Conservation (phyloP, 1,140 invertebrate genomes). For the Drosophila repletoides region DNA sequence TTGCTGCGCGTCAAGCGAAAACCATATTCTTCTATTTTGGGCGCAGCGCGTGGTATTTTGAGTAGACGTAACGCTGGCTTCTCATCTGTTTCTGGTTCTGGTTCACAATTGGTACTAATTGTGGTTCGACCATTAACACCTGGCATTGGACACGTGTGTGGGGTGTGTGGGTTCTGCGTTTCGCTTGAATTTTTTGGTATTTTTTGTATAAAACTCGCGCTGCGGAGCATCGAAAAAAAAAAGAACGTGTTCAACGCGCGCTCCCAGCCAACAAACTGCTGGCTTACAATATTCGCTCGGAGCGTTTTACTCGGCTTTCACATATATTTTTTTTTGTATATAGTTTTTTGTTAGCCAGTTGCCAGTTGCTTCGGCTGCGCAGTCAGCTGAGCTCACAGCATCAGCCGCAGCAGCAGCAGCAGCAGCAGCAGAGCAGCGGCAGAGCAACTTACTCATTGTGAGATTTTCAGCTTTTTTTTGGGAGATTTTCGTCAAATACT, state of each 20-base stretch:
- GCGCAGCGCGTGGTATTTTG: conserved; percentile 70
- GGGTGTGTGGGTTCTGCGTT: too few species aligned
- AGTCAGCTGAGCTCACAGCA: conserved; percentile 38
- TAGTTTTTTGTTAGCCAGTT: conserved; percentile 8
- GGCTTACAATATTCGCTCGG: conserved; percentile 36
- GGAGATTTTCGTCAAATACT: conserved; percentile 16
- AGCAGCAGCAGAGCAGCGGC: neutral
- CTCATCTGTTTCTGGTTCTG: too few species aligned
- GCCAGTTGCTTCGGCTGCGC: neutral
- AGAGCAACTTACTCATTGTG: conserved; percentile 1
- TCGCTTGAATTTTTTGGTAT: neutral
- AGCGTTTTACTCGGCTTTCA: conserved; percentile 18
- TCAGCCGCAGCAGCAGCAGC: conserved; percentile 18
- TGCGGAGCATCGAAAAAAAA: conserved; percentile 15
- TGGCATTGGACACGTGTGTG: conserved; percentile 33
- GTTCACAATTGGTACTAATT: neutral
- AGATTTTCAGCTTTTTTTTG: conserved; percentile 9
- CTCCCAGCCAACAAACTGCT: conserved; percentile 54
- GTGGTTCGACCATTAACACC: too few species aligned
- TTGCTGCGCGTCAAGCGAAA: conserved; percentile 87
- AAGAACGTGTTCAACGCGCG: conserved; percentile 58
- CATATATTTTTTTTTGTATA: too few species aligned
- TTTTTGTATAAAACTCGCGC: conserved; percentile 6
- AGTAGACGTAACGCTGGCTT: conserved; percentile 60
- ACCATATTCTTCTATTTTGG: conserved; percentile 83